Evolutionary conservation across 2,888 invertebrate genomes (phyloP), one percentile per base, ranked within the genome.

Genomic region (Siphlonurus alternatus): DNA sequence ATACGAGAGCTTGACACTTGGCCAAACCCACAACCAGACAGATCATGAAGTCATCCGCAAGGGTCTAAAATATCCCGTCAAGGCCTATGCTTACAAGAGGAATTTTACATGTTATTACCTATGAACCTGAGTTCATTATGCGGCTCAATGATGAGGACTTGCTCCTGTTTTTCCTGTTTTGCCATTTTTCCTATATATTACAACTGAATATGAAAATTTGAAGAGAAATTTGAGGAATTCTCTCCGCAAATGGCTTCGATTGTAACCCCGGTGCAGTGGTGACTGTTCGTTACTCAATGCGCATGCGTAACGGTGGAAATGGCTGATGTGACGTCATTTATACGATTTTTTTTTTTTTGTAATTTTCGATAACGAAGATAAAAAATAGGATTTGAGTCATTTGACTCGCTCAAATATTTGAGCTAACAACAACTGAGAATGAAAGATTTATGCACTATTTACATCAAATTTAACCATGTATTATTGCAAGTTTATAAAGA

Each of bases 41-140:
- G 38, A 38, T 38, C 38, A 38, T 38, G 38, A 38, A 38, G 15
- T 63, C 20, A 51, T 25, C 67, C n/a, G 20, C 25, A 38, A 61
- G 25, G 51, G 5, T 64, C 65, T 66, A 65, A 68, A 68, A 67
- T 66, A 69, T 67, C 67, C 65, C 68, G 66, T 71, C 38, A 38
- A 38, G 38, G 38, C 38, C 38, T 38, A 38, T 38, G 38, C 38
- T 38, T 5, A 38, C 63, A 67, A 65, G 67, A 68, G 67, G 67
- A 75, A 74, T 71, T 70, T 70, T 72, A 69, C 22, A 20, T 18
- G 15, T 59, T 78, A 86, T 85, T 80, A 93, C 93, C 93, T 83
- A 85, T 84, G 80, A 93, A 93, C 81, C 86, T 88, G 73, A 93
- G 84, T 80, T 93, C 93, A 78, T 84, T 83, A 79, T 87, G 85